Base-by-base conservation (phyloP, 1,140 invertebrate species). In the Spodoptera litura region DNA sequence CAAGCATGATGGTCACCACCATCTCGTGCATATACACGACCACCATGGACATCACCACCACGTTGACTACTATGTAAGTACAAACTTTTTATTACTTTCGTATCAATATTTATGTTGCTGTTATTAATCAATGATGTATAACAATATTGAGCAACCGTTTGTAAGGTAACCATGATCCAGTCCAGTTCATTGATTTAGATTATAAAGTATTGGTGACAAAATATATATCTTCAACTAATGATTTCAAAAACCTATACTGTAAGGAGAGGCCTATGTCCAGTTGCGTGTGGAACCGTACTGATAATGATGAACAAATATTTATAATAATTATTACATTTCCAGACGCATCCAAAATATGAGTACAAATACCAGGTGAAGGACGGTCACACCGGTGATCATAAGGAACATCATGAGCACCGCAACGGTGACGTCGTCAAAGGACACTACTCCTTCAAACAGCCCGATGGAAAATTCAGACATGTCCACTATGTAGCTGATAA, bases 281-380 rank as follows among this genome's bases (percentile, higher is more conserved):
- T 20, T 0, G 20, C 20, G 20, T 20, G 20, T 20, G 20, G 20
- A 20, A 20, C 1, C 20, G 20, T 0, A 20, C 20, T 20, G 20
- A 20, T 20, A 20, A 20, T n/a, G n/a, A n/a, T n/a, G n/a, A n/a
- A n/a, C n/a, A n/a, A 20, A 20, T 0, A 20, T 20, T 20, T 20
- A 20, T 31, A 3, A 31, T 31, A 31, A 31, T 31, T 31, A n/a
- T n/a, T 62, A n/a, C 38, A 10, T 25, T n/a, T 62, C 4, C 70
- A 90, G 87, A 79, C 85, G 35, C 84, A 86, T 76, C 85, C 88
- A n/a, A 86, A 90, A 52, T 89, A 95, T 82, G 85, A 87, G 66
- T 95, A 92, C 83, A 87, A 91, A 20, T 95, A 95, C 87, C 90
- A 90, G 70, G 93, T 95, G 20, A 75, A 85, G 49, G 87, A 89